Evolutionary conservation across 2,113 vertebrate genomes (phyloP), one percentile per base, ranked within the genome.

Genomic region (Nestor notabilis): DNA sequence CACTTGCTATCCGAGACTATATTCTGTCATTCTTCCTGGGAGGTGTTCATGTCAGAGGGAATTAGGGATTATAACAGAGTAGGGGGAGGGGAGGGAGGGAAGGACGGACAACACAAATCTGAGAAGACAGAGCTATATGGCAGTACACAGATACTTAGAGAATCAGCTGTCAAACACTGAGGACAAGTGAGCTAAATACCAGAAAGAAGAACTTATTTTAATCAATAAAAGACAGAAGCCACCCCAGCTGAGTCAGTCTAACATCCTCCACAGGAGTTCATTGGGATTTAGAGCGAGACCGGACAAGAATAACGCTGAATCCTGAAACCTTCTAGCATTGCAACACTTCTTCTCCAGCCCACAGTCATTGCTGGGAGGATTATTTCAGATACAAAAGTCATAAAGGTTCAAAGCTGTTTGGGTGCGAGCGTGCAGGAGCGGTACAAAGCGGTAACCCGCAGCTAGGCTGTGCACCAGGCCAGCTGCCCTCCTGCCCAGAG

Each of bases 1-100:
- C 90, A 47, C 52, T 56, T 46, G 53, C 63, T 90, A 47, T 61
- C 28, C 2, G 19, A 76, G 52, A 64, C 10, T 55, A 35, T 35
- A 84, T 56, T 84, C 65, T 84, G 86, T 69, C 61, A 37, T 68
- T 87, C 89, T 87, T 93, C 77, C 86, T 79, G 77, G 61, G 53
- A 94, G 60, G 53, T 37, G 56, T 24, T 79, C 77, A 69, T 65
- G 83, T 85, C 83, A 89, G 35, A 91, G n/a, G 49, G 86, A 89
- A 96, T 96, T 95, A 96, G 44, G 60, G 83, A 91, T 92, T 92
- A 68, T 52, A 91, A 75, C 5, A 91, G 87, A 89, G 82, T 89
- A 89, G 93, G 63, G 79, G 90, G 88, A 95, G 44, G 82, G 90
- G 81, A 89, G 13, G 28, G 63, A 89, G 64, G 74, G 64, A 83